Evolutionary conservation across 2,113 vertebrate species (phyloP), one percentile per base, ranked within the genome.

Genomic region (Lethenteron camtschaticum): DNA sequence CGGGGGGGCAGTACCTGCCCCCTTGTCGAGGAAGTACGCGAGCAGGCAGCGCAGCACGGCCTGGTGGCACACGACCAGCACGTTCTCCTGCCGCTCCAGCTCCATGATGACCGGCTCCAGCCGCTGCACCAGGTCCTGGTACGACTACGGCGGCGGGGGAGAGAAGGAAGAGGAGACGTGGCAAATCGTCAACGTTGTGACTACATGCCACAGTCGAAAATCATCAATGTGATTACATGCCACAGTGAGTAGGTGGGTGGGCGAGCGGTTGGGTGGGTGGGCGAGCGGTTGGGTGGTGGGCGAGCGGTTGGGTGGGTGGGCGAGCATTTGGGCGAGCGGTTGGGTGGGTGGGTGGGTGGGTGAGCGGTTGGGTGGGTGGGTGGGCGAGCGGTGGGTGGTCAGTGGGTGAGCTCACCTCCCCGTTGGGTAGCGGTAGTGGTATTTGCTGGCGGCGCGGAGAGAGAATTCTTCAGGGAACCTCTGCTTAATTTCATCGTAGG

Each of bases 61-160:
- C 77, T 91, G 88, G 72, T 91, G 89, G 71, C 88, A 90, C 57
- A 91, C 75, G 11, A 94, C 89, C 68, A 94, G 56, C 0, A 95
- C 85, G 10, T 95, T 92, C 81, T 90, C 87, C 78, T 95, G 89
- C 18, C 88, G 71, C 77, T 92, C 89, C 80, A 95, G 80, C 79
- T 92, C 89, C 89, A 92, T 92, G 79, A 95, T 92, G 70, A 92
- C 89, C 0, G 89, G 89, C 75, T 92, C 89, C 78, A 95, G 73
- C 7, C 88, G 81, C 76, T 92, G 89, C 68, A 92, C 89, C 71
- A 95, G 78, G 79, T 92, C 89, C 75, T 92, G 87, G 10, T 92
- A 95, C 0, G 87, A 92, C 89, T 90, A 74, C 1, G 72, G 74
- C 69, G 73, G 8, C 73, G 56, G 24, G 24, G 41, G 41, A 41